A percentile compares a stretch with the other conserved stretches of the same genome.
phyloP scores from a whole-genome alignment of 1,140 invertebrate genomes.

The Cotesia typhae region DNA sequence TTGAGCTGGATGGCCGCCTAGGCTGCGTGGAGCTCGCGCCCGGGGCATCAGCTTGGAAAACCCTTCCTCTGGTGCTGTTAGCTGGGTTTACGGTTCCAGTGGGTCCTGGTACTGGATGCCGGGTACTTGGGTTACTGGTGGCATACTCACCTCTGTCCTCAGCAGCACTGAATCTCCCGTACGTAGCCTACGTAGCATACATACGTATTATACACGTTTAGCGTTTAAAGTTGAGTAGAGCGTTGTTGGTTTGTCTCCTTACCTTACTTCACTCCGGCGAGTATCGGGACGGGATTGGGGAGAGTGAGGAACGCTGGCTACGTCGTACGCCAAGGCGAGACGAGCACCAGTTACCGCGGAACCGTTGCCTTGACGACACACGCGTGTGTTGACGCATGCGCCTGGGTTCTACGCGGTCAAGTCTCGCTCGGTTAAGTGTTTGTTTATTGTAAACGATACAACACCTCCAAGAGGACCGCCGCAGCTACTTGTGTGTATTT shows the following conservation, averaged over 20 bases:
- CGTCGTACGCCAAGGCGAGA: constrained; percentile 45
- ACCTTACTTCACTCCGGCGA: neutral
- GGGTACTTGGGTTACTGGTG: too few relatives aligned
- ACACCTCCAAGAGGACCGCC: too few relatives aligned
- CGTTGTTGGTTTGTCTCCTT: neutral
- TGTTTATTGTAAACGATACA: too few relatives aligned
- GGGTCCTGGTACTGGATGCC: too few relatives aligned
- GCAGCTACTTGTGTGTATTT: neutral
- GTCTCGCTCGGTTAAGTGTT: neutral
- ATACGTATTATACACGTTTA: neutral
- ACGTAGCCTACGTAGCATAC: too few relatives aligned
- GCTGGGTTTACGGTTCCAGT: neutral
- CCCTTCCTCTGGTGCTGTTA: constrained; percentile 23
- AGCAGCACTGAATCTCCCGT: too few relatives aligned
- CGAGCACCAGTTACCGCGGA: constrained; percentile 62
- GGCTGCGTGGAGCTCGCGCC: constrained; percentile 54
- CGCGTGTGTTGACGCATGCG: constrained; percentile 57
- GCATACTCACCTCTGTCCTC: too few relatives aligned
- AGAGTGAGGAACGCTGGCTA: constrained; percentile 12
- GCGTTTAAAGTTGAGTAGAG: constrained; percentile 3
- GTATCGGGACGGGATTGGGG: constrained; percentile 7
- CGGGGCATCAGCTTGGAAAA: constrained; percentile 55
- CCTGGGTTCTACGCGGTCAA: constrained; percentile 33
- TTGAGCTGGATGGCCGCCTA: constrained; percentile 54
- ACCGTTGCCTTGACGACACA: constrained; percentile 65